Evolutionary conservation across 1,140 invertebrate species (phyloP), one percentile per base, ranked within the genome.

Genomic region (Danaus melanippus): DNA sequence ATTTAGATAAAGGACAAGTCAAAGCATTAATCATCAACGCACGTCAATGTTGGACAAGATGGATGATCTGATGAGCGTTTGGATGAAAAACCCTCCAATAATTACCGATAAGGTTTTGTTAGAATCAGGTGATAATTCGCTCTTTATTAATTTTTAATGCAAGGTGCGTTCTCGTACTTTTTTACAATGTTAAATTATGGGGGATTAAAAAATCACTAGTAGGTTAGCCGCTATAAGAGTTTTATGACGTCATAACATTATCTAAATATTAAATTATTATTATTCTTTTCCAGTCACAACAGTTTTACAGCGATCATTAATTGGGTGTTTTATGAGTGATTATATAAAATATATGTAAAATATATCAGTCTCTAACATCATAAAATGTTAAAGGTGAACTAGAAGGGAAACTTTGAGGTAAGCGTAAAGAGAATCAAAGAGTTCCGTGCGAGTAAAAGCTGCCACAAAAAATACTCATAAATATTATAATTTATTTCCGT

Each of bases 381-480:
- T 15, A 15, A 15, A 15, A 15, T 15, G 15, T 15, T 15, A 43
- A 43, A 43, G 42, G 10, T 43, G 42, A 43, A 10, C 42, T 43
- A 43, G 42, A 10, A 43, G 42, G 42, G 10, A 43, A 43, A 43
- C 11, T 43, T 43, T 43, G 10, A 15, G 15, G 15, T 15, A 3
- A 15, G 15, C 15, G 15, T 15, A 15, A 15, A 15, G 15, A 15
- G 15, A 15, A 15, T 15, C 53, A 42, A 49, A 44, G 52, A 58
- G 54, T 67, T 60, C 47, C 55, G 55, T 46, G 44, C 50, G 47
- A 67, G 52, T 59, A 52, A 62, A 67, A 71, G 65, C 69, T 69
- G 68, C 63, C 69, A 75, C 70, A 50, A 76, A 67, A 76, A 76
- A 76, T 73, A 76, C 69, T 62, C 69, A 73, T 81, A 81, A 81